Evolutionary conservation across 2,797 vertebrate species (phyloP).

Genomic region (Apodemus agrarius): DNA sequence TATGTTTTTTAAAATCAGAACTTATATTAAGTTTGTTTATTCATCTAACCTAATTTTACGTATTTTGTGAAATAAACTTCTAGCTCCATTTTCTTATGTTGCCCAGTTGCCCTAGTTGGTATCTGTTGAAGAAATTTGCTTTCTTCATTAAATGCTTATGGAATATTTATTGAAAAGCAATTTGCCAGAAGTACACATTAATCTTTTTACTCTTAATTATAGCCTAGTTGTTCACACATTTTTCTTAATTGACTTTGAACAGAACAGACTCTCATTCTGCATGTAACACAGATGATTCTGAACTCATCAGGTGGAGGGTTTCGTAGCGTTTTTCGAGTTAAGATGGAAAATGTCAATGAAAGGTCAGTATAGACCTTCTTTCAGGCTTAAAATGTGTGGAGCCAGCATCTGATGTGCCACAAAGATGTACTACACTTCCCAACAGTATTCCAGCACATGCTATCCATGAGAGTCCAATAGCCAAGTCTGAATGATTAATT

Average conservation of each 20-base stretch:
- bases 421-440: background rate
- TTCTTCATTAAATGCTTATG: background rate
- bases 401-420: background rate
- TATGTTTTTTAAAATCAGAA: background rate
- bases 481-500: background rate
- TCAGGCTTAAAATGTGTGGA: background rate
- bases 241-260: conserved; percentile 45
- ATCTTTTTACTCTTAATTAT: background rate
- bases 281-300: background rate
- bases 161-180: conserved; percentile 8
- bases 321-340: background rate
- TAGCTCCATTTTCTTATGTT: conserved; percentile 18
- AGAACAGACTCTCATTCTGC: background rate
- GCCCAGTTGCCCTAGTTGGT: background rate
- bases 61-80: background rate
- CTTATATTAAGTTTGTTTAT: background rate
- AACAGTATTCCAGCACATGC: background rate
- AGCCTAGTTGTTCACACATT: background rate
- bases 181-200: background rate
- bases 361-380: background rate
- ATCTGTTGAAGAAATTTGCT: conserved; percentile 18
- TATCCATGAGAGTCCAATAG: background rate
- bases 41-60: conserved; percentile 30
- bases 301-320: background rate
- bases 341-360: background rate